Evolutionary conservation across 2,888 invertebrate species (phyloP), one percentile per base, ranked within the genome.

Genomic region (Drepanosiphum platanoidis): DNA sequence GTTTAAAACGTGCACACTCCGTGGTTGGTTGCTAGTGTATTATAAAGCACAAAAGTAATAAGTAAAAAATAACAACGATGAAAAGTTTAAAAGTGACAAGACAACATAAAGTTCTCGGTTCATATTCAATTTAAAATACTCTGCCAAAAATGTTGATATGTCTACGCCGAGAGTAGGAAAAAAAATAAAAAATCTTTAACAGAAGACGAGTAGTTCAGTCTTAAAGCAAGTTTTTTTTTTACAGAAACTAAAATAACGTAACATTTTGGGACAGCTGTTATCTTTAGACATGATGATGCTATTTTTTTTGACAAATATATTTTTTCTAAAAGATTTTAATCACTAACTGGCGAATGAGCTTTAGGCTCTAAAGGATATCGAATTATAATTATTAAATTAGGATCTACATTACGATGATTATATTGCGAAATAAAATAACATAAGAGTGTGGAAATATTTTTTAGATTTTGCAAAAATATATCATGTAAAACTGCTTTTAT

Each of bases 101-200:
- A 66, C 42, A 66, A 27, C 15, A 42, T 22, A 42, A 42, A 36
- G 36, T 61, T 39, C 3, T 77, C 5, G 32, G 66, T 64, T 42
- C 30, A 32, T 32, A 74, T 52, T 46, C 9, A 30, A 79, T 66
- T 79, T 66, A 42, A 42, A 79, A 79, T 42, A 68, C 46, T 27
- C 30, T 46, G 68, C 42, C 42, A 66, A 34, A 22, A n/a, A n/a
- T 46, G 3, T 79, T 46, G 13, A 22, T 66, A 52, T 34, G 52
- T 3, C 18, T 18, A 4, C 18, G 2, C 4, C 18, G 18, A 46
- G 46, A 46, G 15, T 46, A 9, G 15, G 15, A 42, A 42, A 42
- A 0, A 7, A 18, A 42, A 72, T 39, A 52, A 75, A 5, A 30
- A 75, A 46, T 58, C 5, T 34, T 34, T 13, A 4, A 58, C 52